Base-by-base conservation (phyloP, 1,140 invertebrate species). In the Drosophila carrolli region DNA sequence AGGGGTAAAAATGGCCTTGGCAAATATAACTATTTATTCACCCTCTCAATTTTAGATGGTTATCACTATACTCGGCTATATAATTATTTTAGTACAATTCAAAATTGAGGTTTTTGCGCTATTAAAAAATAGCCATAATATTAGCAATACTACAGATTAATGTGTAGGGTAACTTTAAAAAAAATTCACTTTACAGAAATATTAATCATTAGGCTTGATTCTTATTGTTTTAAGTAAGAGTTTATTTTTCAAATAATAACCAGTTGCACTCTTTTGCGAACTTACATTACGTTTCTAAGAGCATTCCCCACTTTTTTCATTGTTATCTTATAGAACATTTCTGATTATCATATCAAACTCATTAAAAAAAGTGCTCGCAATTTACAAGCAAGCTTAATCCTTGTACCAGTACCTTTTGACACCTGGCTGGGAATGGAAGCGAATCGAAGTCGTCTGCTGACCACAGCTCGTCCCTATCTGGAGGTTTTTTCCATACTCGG, bases 71-170 rank as follows among this genome's bases (percentile, higher is more conserved):
- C 8, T 72, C 13, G 73, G 68, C 5, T 89, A 75, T 37, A 63
- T 53, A 1, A 71, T 80, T 29, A 89, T 89, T 55, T 37, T 89
- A 4, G 66, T 89, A 41, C 84, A 89, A 58, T 88, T 89, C 16
- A 89, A 89, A 57, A 9, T 89, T 5, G 71, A 88, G 46, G 9
- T 37, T 2, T 41, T 70, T 58, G 65, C 54, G 1, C 27, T 37
- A 19, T 13, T 4, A 2, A 8, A 54, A 27, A 40, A 23, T 13
- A 70, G 4, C 9, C 27, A 10, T 47, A 55, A 14, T 55, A 19
- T 32, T 32, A 32, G 23, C 23, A 4, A 23, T 23, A 23, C 23
- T 23, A 23, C 23, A 23, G 23, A 23, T 23, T 4, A 23, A 23
- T 23, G 2, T 23, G 23, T 4, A 23, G 23, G 23, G 23, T 23